Base-by-base conservation (phyloP, 2,113 vertebrate genomes). In the Grus americana region DNA sequence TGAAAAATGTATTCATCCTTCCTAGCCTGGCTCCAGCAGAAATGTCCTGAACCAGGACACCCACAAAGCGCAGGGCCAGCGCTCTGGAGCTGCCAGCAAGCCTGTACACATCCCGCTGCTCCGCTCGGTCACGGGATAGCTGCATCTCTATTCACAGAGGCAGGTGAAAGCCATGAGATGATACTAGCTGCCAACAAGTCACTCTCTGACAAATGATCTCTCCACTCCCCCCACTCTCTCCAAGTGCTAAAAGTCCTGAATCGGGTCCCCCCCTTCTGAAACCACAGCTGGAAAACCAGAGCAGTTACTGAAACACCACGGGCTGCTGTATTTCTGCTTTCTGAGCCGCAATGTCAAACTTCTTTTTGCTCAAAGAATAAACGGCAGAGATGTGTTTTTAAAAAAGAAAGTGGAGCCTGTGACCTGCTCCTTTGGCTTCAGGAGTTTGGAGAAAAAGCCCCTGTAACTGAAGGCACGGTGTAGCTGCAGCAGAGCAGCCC, bases 401-500 rank as follows among this genome's bases (percentile, higher is more conserved):
- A 36, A 49, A 29, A 52, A 32, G 8, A 9, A 44, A 63, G 10
- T 0, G 8, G 44, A 88, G 29, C 19, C 52, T 19, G 18, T 46
- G 34, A 76, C 7, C 18, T 30, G 18, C 63, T 79, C 17, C 9
- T 86, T 58, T 52, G 40, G 46, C 74, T 79, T 57, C 30, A 36
- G 38, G 47, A 61, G 30, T 4, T 7, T 66, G 68, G 29, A 70
- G 40, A 6, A 50, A 23, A 57, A 55, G 20, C 22, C 16, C 30
- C 17, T 0, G 0, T 36, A 32, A 10, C 10, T 5, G 36, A 57
- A 13, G 30, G 15, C 24, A 22, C 2, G 4, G 59, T 14, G n/a
- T 15, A 19, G 57, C 10, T 38, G 58, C 36, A 18, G 67, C 46
- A 12, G 32, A 73, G 81, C 59, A 52, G 34, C 67, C 67, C 44